phyloP scores from a whole-genome alignment of 2,888 invertebrate genomes.

The Dioctria rufipes region DNA sequence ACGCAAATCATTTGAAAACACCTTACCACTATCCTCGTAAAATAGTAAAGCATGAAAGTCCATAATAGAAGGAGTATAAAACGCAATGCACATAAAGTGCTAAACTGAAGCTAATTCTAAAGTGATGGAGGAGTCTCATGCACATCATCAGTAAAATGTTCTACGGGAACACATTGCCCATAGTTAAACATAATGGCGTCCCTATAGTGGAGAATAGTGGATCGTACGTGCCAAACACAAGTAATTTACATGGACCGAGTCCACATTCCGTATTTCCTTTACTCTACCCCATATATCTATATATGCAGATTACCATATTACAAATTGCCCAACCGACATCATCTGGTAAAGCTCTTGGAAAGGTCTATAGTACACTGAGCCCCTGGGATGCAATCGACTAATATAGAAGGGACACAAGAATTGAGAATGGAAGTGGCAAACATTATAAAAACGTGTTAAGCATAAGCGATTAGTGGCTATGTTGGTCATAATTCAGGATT shows the following conservation, averaged over 20 bases:
- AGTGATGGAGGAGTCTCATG: not conserved
- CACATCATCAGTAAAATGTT: constrained; percentile 41
- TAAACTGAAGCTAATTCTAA: constrained; percentile 8
- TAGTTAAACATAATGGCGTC: constrained; percentile 22
- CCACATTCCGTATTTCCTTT: constrained; percentile 27
- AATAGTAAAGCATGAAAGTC: constrained; percentile 6
- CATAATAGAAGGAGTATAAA: not conserved
- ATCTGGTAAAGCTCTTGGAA: constrained; percentile 14
- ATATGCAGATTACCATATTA: constrained; percentile 49
- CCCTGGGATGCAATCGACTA: constrained; percentile 2
- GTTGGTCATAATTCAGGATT: constrained; percentile 44
- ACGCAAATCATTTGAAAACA: constrained; percentile 23
- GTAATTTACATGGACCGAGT: constrained; percentile 34
- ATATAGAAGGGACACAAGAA: not conserved
- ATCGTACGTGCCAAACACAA: constrained; percentile 27
- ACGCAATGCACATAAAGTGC: constrained; percentile 15
- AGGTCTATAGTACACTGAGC: not conserved
- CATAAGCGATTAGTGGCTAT: constrained; percentile 55
- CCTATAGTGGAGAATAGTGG: not conserved
- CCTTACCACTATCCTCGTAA: not conserved
- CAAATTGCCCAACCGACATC: constrained; percentile 49
- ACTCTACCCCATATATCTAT: constrained; percentile 14
- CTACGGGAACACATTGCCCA: not conserved
- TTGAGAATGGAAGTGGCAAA: constrained; percentile 34
- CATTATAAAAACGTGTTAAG: constrained; percentile 55